Evolutionary conservation across 2,888 invertebrate genomes (phyloP).

Genomic region (Mycalesis mineus): DNA sequence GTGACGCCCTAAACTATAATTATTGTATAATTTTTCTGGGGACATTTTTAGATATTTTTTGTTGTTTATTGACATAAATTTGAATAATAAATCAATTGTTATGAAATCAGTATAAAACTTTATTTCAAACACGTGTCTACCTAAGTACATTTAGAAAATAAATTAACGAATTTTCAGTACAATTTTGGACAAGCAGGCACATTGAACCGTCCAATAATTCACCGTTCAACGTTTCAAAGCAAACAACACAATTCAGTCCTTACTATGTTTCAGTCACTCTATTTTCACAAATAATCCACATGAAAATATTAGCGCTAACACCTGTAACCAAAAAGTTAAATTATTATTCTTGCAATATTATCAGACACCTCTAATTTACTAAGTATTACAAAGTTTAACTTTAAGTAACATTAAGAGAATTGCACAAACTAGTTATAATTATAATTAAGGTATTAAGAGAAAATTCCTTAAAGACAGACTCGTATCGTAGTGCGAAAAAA

Average conservation of each 20-base stretch:
- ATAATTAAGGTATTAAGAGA: too few relatives aligned
- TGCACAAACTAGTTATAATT: too few relatives aligned
- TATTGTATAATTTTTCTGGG: too few relatives aligned
- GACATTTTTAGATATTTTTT: too few relatives aligned
- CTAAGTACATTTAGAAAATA: slow-evolving; percentile 37
- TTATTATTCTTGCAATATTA: background rate
- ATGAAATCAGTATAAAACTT: slow-evolving; percentile 29
- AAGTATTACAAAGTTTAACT: too few relatives aligned
- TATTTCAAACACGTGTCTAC: slow-evolving; percentile 33
- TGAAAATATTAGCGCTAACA: slow-evolving; percentile 90
- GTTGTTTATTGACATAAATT: too few relatives aligned
- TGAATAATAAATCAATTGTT: slow-evolving; percentile 5
- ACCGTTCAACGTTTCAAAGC: slow-evolving; percentile 22
- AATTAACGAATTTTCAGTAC: slow-evolving; percentile 35
- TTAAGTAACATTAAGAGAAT: too few relatives aligned
- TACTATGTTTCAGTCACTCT: slow-evolving; percentile 65
- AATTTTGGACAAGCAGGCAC: background rate
- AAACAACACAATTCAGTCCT: slow-evolving; percentile 18
- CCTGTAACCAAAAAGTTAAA: slow-evolving; percentile 76
- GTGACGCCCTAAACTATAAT: too few relatives aligned
- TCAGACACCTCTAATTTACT: too few relatives aligned
- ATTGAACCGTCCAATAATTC: slow-evolving; percentile 19
- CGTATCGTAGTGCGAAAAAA: too few relatives aligned
- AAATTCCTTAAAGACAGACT: too few relatives aligned
- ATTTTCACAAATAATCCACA: slow-evolving; percentile 92